Conservation (phyloP, 2,888 invertebrate genomes). For the Diloba caeruleocephala region DNA sequence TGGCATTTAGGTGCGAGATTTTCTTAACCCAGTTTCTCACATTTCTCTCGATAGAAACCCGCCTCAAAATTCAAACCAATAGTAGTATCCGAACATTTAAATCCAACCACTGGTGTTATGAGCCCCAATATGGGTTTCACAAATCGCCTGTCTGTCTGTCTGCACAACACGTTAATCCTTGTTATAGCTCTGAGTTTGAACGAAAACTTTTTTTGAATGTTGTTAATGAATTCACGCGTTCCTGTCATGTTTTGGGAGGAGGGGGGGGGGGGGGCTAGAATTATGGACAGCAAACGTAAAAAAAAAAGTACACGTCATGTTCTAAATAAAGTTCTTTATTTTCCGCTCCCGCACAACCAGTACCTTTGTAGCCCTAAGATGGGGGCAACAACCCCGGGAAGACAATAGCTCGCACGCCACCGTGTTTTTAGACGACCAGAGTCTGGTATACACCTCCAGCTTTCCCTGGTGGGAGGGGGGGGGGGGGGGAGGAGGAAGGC, state of each 20-base stretch:
- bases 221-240: slow-evolving; percentile 36
- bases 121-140: slow-evolving; percentile 51
- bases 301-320: no score
- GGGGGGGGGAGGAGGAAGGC: neutral
- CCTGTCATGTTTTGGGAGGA: slow-evolving; percentile 2
- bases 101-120: slow-evolving; percentile 42
- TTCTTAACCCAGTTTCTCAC: neutral
- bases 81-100: slow-evolving; percentile 39
- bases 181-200: slow-evolving; percentile 34
- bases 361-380: no score
- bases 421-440: no score
- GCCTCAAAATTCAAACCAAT: neutral
- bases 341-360: no score
- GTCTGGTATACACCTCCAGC: no score
- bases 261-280: neutral
- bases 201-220: slow-evolving; percentile 32
- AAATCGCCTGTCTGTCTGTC: slow-evolving; percentile 53
- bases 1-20: no score
- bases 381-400: no score
- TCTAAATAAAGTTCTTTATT: no score
- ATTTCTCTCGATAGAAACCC: slow-evolving; percentile 15
- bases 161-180: slow-evolving; percentile 49
- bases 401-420: no score
- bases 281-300: no score
- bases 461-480: neutral